Percentiles rank a stretch among this genome's conserved stretches.
These are phyloP conservation scores for Conus ventricosus DNA, from an alignment of 1,140 invertebrate species.

Conservation along the genomic window DNA sequence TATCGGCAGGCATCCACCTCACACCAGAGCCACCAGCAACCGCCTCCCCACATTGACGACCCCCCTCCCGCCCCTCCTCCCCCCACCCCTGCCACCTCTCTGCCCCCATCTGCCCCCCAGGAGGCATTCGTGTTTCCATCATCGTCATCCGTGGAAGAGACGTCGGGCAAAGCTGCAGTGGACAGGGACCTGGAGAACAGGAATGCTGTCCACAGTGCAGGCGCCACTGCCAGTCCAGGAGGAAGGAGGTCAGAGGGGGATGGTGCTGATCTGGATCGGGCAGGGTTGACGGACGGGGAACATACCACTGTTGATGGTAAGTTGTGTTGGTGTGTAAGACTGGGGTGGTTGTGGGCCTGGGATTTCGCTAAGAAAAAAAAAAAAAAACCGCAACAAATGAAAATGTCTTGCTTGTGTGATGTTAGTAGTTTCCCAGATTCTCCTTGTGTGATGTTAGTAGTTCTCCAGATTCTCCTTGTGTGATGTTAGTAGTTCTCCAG, in stretches of 20 bases:
- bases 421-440: too few species aligned
- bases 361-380: too few species aligned
- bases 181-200: background rate
- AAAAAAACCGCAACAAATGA: too few species aligned
- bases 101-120: background rate
- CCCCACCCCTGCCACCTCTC: background rate
- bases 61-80: background rate
- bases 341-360: too few species aligned
- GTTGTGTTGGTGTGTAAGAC: background rate
- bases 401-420: too few species aligned
- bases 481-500: too few species aligned
- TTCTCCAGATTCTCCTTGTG: too few species aligned
- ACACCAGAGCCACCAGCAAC: background rate
- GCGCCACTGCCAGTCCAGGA: background rate
- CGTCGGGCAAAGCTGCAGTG: background rate
- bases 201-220: background rate
- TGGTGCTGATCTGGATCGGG: background rate
- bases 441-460: too few species aligned
- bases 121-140: background rate
- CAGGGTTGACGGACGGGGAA: background rate
- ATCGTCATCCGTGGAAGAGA: background rate
- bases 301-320: background rate
- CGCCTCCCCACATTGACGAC: background rate
- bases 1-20: background rate
- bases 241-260: background rate